These are phyloP conservation scores for Parazoanthus darwini DNA, from an alignment of 92 coral and sea anemone genomes.

Conservation along the genomic window DNA sequence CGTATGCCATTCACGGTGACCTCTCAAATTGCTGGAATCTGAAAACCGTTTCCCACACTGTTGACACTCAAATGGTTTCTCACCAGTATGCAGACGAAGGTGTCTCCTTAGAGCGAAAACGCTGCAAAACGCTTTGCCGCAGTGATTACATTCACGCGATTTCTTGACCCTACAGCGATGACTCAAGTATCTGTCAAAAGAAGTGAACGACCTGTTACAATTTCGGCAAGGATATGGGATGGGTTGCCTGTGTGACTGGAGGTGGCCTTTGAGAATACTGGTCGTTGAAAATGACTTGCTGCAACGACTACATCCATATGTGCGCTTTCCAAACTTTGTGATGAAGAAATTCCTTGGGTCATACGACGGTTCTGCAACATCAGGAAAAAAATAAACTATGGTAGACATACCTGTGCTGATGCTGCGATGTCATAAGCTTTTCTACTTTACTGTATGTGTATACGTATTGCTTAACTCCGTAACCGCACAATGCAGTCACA, in stretches of 20 bases:
- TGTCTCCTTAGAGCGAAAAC: neutral
- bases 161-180: neutral
- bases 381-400: neutral
- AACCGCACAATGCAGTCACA: too few relatives aligned
- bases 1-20: neutral
- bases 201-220: slow-evolving; percentile 14
- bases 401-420: neutral
- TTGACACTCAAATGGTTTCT: slow-evolving; percentile 12
- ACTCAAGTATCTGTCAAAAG: slow-evolving; percentile 12
- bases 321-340: slow-evolving; percentile 4
- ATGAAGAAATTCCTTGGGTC: slow-evolving; percentile 1
- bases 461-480: too few relatives aligned
- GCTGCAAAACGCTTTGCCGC: neutral
- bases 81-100: slow-evolving; percentile 16
- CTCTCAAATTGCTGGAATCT: slow-evolving; percentile 23
- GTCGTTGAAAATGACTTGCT: neutral
- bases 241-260: neutral
- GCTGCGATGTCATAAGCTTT: neutral
- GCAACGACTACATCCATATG: neutral
- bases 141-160: slow-evolving; percentile 4
- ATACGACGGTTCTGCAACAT: neutral
- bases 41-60: slow-evolving; percentile 19
- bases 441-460: too few relatives aligned
- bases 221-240: neutral
- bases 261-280: slow-evolving; percentile 1